These are phyloP conservation scores for Burhinus bistriatus DNA, from an alignment of 2,113 vertebrate species.

Conservation along the genomic window DNA sequence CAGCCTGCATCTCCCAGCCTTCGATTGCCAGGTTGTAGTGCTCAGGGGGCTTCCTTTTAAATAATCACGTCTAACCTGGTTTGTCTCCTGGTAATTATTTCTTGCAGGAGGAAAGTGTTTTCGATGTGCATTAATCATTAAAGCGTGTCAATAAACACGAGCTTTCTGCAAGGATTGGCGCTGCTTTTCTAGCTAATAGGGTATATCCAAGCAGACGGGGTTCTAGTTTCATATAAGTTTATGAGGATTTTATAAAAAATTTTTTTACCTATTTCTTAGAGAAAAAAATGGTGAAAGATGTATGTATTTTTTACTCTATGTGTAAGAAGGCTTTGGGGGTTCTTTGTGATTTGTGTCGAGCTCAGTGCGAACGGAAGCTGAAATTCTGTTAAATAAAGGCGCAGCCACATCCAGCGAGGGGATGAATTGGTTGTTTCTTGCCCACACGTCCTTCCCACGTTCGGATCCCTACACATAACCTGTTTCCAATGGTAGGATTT, in stretches of 20 bases:
- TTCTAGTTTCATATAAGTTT: not conserved
- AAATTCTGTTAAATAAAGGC: not conserved
- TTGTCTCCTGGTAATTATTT: not conserved
- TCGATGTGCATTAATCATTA: not conserved
- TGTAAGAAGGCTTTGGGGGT: not conserved
- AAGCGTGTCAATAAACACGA: not conserved
- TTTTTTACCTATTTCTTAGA: not conserved
- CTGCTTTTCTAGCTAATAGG: not conserved
- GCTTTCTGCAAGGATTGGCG: not conserved
- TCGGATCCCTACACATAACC: accelerated
- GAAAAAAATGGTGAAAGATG: not conserved
- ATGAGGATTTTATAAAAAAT: not conserved
- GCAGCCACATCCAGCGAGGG: not conserved
- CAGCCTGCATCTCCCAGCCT: not conserved
- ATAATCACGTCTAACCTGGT: not conserved
- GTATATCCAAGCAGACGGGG: not conserved
- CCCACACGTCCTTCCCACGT: not conserved
- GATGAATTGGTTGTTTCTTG: not conserved
- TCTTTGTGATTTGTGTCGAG: accelerated
- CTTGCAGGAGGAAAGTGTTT: not conserved
- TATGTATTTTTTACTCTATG: not conserved
- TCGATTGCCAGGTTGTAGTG: not conserved
- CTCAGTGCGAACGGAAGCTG: not conserved
- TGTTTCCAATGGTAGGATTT: not conserved
- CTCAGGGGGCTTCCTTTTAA: not conserved